Conservation (phyloP, 2,888 invertebrate genomes). For the Belgica antarctica region DNA sequence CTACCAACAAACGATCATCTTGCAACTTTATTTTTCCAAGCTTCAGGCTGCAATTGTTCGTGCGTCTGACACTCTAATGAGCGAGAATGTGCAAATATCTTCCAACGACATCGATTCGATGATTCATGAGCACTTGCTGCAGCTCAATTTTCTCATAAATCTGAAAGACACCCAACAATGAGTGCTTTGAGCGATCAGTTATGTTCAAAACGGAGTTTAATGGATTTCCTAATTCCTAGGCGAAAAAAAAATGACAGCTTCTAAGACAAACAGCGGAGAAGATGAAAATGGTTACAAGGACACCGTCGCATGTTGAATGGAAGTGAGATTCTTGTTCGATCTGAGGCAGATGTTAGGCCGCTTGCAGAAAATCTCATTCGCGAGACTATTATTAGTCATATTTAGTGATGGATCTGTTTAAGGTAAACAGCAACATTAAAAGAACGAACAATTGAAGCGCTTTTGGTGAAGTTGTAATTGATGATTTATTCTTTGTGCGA, state of each 20-base stretch:
- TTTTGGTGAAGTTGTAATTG: constrained; percentile 1
- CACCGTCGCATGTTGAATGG: not conserved
- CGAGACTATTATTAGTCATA: constrained; percentile 1
- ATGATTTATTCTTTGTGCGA: constrained; percentile 11
- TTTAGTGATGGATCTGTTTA: not conserved
- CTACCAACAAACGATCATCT: too few relatives aligned
- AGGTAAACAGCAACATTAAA: not conserved
- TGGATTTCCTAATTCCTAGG: not conserved
- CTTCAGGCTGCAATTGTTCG: too few relatives aligned
- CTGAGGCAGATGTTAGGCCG: not conserved
- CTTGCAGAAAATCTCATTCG: not conserved
- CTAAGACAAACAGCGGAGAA: not conserved
- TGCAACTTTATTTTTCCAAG: too few relatives aligned
- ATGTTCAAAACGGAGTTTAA: too few relatives aligned
- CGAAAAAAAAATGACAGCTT: not conserved
- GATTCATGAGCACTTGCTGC: not conserved
- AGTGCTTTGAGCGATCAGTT: not conserved
- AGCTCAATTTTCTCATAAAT: not conserved
- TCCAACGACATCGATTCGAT: not conserved
- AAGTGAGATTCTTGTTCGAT: constrained; percentile 11
- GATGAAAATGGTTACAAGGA: constrained; percentile 20
- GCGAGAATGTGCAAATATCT: not conserved
- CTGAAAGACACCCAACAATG: not conserved
- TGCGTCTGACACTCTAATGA: too few relatives aligned
- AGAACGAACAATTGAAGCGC: not conserved